Evolutionary conservation across 2,888 invertebrate species (phyloP).

Genomic region (Pecten maximus): DNA sequence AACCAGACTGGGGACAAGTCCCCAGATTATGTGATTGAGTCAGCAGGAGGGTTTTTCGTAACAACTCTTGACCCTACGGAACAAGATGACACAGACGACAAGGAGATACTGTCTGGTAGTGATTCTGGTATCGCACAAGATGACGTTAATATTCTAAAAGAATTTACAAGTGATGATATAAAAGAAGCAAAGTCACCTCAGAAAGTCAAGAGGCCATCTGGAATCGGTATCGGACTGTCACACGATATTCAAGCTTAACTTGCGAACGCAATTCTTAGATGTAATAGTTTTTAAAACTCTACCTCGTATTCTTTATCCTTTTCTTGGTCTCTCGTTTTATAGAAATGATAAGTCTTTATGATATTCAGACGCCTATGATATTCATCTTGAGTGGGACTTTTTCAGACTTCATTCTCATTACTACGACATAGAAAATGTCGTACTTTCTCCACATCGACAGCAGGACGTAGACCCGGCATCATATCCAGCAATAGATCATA

Average conservation of each 20-base stretch:
- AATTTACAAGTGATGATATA: not conserved
- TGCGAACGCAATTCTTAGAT: not conserved
- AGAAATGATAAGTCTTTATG: not conserved
- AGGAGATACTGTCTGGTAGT: not conserved
- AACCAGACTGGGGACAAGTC: not conserved
- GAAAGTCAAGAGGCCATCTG: not conserved
- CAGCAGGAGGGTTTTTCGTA: not conserved
- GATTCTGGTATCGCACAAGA: conserved; percentile 11
- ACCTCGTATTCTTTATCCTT: not conserved
- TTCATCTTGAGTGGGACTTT: not conserved
- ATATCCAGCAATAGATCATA: not conserved
- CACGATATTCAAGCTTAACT: not conserved
- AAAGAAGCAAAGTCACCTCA: not conserved
- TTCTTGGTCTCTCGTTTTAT: not conserved
- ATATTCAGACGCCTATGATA: not conserved
- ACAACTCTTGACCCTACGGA: not conserved
- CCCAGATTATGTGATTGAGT: not conserved
- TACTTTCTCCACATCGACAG: not conserved
- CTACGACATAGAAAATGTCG: too few species aligned
- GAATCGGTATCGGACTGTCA: not conserved
- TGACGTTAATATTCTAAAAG: not conserved
- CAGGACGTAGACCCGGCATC: not conserved
- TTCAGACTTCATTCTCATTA: not conserved
- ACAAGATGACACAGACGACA: not conserved
- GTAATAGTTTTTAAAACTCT: not conserved